These are phyloP conservation scores for Megalops cyprinoides DNA, from an alignment of 2,797 vertebrate genomes.

Conservation along the genomic window DNA sequence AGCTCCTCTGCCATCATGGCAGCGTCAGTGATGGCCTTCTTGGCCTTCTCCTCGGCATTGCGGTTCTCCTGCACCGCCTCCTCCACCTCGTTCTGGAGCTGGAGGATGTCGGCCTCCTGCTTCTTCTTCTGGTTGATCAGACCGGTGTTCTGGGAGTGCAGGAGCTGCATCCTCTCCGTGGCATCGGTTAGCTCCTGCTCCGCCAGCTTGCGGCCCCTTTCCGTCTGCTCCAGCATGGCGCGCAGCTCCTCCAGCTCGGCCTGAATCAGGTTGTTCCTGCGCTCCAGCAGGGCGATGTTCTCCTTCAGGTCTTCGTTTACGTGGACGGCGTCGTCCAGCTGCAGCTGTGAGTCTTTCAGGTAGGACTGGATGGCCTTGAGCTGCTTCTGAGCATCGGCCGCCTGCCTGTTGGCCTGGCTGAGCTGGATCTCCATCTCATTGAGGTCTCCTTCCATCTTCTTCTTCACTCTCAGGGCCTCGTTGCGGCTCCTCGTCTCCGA, in stretches of 20 bases:
- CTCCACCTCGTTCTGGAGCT: constrained; percentile 74
- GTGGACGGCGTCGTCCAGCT: constrained; percentile 43
- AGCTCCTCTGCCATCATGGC: constrained; percentile 77
- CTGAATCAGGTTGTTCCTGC: constrained; percentile 41
- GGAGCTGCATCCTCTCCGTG: constrained; percentile 50
- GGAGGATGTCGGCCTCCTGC: constrained; percentile 67
- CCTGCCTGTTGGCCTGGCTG: constrained; percentile 60
- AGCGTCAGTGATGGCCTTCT: constrained; percentile 77
- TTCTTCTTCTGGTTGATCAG: constrained; percentile 82
- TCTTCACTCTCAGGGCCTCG: constrained; percentile 69
- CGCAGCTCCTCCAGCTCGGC: constrained; percentile 68
- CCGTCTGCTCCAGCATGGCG: constrained; percentile 65
- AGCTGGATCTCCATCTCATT: constrained; percentile 55
- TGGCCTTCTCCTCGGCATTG: constrained; percentile 79
- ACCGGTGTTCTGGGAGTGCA: constrained; percentile 70
- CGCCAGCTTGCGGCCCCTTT: constrained; percentile 44
- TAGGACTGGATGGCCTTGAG: constrained; percentile 35
- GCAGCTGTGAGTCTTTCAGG: constrained; percentile 47
- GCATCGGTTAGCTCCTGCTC: constrained; percentile 50
- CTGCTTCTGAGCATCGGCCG: constrained; percentile 43
- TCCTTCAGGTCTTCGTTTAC: constrained; percentile 39
- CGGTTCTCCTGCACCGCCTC: constrained; percentile 73
- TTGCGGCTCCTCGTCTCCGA: constrained; percentile 71
- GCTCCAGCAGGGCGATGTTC: constrained; percentile 49
- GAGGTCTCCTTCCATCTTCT: constrained; percentile 55